Evolutionary conservation across 23 tunicate species (phyloP).

Genomic region (Halocynthia roretzi): DNA sequence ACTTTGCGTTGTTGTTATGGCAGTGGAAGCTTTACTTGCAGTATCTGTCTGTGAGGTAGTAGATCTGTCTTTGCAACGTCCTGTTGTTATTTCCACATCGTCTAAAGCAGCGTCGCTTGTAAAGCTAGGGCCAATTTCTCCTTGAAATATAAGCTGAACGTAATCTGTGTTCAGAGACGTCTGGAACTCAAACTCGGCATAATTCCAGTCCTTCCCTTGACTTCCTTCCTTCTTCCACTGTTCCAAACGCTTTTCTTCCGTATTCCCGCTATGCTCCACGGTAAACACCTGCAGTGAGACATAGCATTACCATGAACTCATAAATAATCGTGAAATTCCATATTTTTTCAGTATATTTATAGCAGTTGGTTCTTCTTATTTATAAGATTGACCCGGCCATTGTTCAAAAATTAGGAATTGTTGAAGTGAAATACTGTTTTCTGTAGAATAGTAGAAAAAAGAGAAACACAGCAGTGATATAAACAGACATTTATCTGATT

Average conservation of each 20-base stretch:
- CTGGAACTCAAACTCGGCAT: conserved; percentile 32
- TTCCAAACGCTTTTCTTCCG: neutral
- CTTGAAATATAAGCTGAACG: conserved; percentile 59
- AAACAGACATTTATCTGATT: too few relatives aligned
- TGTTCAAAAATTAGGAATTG: too few relatives aligned
- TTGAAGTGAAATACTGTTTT: too few relatives aligned
- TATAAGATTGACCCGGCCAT: too few relatives aligned
- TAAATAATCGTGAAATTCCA: too few relatives aligned
- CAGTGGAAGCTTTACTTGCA: conserved; percentile 18
- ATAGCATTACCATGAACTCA: too few relatives aligned
- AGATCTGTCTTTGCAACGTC: conserved; percentile 22
- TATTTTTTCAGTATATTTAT: too few relatives aligned
- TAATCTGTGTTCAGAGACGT: conserved; percentile 21
- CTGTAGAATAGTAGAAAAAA: too few relatives aligned
- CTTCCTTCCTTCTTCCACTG: conserved; percentile 42
- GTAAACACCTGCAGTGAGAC: conserved; percentile 37
- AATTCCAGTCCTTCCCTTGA: conserved; percentile 66
- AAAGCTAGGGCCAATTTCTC: conserved; percentile 74
- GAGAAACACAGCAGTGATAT: too few relatives aligned
- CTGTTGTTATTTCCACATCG: conserved; percentile 48
- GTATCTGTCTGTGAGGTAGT: conserved; percentile 13
- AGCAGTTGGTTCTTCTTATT: too few relatives aligned
- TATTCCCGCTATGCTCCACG: conserved; percentile 30
- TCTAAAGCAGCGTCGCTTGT: conserved; percentile 91
- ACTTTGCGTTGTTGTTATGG: conserved; percentile 35